Conservation (phyloP, 92 coral and sea anemone genomes). For the Umimayanthus kanabou region DNA sequence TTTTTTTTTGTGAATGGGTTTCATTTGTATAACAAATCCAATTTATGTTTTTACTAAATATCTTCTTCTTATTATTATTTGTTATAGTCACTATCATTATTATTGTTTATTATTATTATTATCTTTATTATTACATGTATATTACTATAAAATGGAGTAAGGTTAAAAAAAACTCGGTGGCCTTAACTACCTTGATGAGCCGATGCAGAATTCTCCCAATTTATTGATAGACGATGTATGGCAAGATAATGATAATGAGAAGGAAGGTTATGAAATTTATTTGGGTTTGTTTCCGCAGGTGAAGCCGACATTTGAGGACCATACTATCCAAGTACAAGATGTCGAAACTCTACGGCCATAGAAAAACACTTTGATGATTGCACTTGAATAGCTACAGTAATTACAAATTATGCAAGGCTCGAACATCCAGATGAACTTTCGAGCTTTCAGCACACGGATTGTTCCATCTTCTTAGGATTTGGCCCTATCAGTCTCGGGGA, state of each 20-base stretch:
- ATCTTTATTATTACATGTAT: too few species aligned
- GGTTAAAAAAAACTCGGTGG: too few species aligned
- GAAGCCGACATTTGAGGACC: background rate
- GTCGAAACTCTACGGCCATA: background rate
- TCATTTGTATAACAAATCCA: too few species aligned
- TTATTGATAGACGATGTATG: too few species aligned
- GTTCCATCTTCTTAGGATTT: background rate
- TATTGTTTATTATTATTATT: background rate
- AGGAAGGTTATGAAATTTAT: too few species aligned
- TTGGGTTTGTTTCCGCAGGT: background rate
- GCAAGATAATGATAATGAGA: too few species aligned
- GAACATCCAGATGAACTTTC: background rate
- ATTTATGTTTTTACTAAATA: too few species aligned
- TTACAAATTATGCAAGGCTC: background rate
- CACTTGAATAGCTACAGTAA: background rate
- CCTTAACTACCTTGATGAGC: too few species aligned
- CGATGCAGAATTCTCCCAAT: too few species aligned
- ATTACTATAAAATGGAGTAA: too few species aligned
- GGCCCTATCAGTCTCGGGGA: background rate
- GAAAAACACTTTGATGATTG: background rate
- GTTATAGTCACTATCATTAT: background rate
- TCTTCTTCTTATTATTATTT: too few species aligned
- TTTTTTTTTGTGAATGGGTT: too few species aligned
- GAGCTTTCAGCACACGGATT: background rate
- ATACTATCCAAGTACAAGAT: slow-evolving; percentile 1